Conservation (phyloP, 2,113 vertebrate genomes). For the Gymnobelideus leadbeateri region DNA sequence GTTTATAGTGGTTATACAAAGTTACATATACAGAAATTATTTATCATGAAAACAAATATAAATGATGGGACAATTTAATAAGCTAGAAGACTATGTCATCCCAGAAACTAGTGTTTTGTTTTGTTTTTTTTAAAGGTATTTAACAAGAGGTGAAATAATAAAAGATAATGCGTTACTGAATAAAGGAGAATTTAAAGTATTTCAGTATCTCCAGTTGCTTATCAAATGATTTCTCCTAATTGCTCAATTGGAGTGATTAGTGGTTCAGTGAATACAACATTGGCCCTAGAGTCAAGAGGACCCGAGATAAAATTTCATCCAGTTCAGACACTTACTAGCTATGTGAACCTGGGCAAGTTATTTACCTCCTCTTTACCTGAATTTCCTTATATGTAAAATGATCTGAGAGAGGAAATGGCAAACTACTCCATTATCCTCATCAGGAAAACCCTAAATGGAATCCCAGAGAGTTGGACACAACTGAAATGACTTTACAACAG, state of each 20-base stretch:
- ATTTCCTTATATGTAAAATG: not conserved
- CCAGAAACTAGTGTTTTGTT: not conserved
- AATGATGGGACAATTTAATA: not conserved
- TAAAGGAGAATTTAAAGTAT: not conserved
- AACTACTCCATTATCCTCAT: too few species aligned
- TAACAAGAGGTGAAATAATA: not conserved
- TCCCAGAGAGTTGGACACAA: not conserved
- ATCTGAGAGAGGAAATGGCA: too few species aligned
- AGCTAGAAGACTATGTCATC: not conserved
- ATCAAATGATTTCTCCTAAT: slow-evolving; percentile 5
- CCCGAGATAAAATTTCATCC: not conserved
- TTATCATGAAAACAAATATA: not conserved
- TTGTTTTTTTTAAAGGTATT: not conserved
- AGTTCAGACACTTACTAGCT: not conserved
- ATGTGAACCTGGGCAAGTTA: not conserved
- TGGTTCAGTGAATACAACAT: not conserved
- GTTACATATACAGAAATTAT: not conserved
- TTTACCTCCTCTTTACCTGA: not conserved
- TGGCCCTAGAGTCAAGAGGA: not conserved
- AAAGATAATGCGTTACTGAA: not conserved
- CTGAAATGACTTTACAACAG: too few species aligned
- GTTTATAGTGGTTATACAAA: not conserved
- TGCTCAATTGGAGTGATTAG: not conserved
- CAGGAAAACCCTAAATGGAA: not conserved
- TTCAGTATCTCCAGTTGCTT: not conserved